Evolutionary conservation across 2,797 vertebrate species (phyloP).

Genomic region (Chanos chanos): DNA sequence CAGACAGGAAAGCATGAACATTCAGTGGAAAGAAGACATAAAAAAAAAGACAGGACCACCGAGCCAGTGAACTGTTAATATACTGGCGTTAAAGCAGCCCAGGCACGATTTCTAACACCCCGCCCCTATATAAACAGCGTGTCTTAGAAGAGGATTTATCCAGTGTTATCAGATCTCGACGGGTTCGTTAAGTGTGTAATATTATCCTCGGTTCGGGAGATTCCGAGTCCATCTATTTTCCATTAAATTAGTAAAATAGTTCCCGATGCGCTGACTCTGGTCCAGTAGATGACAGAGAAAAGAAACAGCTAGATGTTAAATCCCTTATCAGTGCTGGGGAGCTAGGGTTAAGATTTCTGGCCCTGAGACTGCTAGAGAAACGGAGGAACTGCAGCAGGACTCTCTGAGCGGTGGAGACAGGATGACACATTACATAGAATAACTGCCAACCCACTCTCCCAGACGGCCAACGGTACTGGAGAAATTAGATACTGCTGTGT

Average conservation of each 20-base stretch:
- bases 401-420: not conserved
- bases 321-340: constrained; percentile 34
- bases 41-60: not conserved
- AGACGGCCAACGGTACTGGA: no score
- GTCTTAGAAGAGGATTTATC: constrained; percentile 8
- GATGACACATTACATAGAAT: not conserved
- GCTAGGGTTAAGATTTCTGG: constrained; percentile 19
- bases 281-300: constrained; percentile 1
- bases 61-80: no score
- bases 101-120: not conserved
- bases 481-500: no score
- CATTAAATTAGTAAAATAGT: constrained; percentile 24
- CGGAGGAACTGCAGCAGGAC: not conserved
- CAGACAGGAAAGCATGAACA: not conserved
- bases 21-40: not conserved
- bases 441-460: no score
- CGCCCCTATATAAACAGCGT: not conserved
- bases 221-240: constrained; percentile 30
- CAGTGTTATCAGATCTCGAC: constrained; percentile 33
- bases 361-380: not conserved
- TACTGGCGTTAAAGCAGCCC: not conserved
- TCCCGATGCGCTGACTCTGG: constrained; percentile 21
- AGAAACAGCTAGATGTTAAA: constrained; percentile 21
- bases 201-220: constrained; percentile 36
- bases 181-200: constrained; percentile 44